Conservation (phyloP, 1,140 invertebrate genomes). For the Cylas formicarius region DNA sequence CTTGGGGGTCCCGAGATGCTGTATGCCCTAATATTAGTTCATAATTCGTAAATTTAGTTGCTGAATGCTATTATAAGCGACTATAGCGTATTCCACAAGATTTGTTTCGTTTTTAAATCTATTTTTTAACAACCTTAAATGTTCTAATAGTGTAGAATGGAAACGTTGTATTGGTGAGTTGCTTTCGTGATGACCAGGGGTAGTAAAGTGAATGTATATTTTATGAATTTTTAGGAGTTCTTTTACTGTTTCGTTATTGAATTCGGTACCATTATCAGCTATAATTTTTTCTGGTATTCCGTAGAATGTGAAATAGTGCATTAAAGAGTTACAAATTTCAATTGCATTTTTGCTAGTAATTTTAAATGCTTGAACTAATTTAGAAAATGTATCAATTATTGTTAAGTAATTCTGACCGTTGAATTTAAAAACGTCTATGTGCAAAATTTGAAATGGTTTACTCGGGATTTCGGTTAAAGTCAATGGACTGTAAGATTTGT, state of each 20-base stretch:
- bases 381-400: constrained; percentile 15
- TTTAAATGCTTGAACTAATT: constrained; percentile 16
- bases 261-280: constrained; percentile 25
- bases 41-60: constrained; percentile 18
- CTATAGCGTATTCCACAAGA: constrained; percentile 7
- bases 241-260: constrained; percentile 26
- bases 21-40: constrained; percentile 26
- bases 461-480: not conserved
- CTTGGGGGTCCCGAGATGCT: constrained; percentile 16
- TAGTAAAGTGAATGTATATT: constrained; percentile 36
- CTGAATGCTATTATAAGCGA: constrained; percentile 20
- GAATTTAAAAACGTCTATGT: constrained; percentile 3
- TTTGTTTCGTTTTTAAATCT: constrained; percentile 1
- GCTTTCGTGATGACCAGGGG: constrained; percentile 34
- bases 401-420: constrained; percentile 16
- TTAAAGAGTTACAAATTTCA: constrained; percentile 13
- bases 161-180: constrained; percentile 34
- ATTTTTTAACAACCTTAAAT: constrained; percentile 29
- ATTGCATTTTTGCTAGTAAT: constrained; percentile 13
- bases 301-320: constrained; percentile 19
- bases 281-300: constrained; percentile 21
- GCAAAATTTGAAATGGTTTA: constrained; percentile 5
- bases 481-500: not conserved
- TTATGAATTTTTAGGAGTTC: constrained; percentile 30
- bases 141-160: constrained; percentile 27